A percentile compares a stretch with the other conserved stretches of the same genome.
Evolutionary conservation across 2,797 vertebrate genomes (phyloP).

Genomic region (Neopelma chrysocephalum): DNA sequence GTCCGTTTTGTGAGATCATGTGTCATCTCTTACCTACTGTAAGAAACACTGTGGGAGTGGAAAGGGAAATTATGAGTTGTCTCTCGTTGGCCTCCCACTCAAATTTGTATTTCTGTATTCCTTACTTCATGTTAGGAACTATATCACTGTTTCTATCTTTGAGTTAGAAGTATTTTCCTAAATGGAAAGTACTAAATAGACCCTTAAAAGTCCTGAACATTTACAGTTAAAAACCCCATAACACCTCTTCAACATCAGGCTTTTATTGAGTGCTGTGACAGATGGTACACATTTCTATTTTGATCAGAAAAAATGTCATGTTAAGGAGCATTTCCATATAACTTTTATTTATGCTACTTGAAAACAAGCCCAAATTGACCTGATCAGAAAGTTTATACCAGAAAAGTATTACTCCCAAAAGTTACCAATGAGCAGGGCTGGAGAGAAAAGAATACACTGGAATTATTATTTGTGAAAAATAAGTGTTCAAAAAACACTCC

Average conservation of each 20-base stretch:
- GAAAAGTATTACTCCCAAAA: not conserved
- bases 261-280: not conserved
- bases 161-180: not conserved
- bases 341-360: not conserved
- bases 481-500: not conserved
- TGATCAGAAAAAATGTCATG: not conserved
- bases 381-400: not conserved
- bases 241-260: not conserved
- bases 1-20: not conserved
- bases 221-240: fast-evolving
- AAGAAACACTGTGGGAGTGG: not conserved
- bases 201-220: not conserved
- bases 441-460: not conserved
- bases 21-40: not conserved
- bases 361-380: not conserved
- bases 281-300: not conserved
- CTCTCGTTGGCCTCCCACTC: not conserved
- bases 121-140: not conserved
- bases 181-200: not conserved
- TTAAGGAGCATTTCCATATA: not conserved
- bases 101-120: not conserved
- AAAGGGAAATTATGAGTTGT: not conserved
- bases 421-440: fast-evolving
- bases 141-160: not conserved
- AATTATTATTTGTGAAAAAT: not conserved